Base-by-base conservation (phyloP, 2,113 vertebrate species). In the Bungarus multicinctus region DNA sequence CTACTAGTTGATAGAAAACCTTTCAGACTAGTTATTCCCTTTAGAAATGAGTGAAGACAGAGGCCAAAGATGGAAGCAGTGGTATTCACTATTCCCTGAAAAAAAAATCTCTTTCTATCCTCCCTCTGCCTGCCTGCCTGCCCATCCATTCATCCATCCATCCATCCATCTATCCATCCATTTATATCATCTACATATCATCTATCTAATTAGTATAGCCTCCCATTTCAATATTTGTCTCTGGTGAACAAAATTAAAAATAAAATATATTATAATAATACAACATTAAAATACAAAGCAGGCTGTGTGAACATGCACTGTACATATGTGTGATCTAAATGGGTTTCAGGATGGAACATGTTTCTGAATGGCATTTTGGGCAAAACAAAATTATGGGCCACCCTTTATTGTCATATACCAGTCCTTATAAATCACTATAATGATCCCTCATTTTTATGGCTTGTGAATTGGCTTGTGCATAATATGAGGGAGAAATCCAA, bases 101-200 rank as follows among this genome's bases (percentile, higher is more conserved):
- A 81, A 69, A 30, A 39, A 69, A 69, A 34, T 5, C 27, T 14
- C 9, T 34, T 16, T 69, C 3, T 69, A 12, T 58, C 14, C 11
- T 69, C 7, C 69, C 7, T 3, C 64, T n/a, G 4, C 4, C 20
- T 55, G 5, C 4, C 54, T 23, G 5, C 1, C 60, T 12, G 0
- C 4, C 60, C 12, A 1, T 5, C 27, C n/a, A 0, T 16, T 12
- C 16, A 0, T 16, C 60, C 14, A 1, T 14, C 58, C 8, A 6
- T 57, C 55, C 8, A 5, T 57, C 55, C 7, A 5, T 57, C 55
- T 58, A 3, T 74, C n/a, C 20, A 2, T 18, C 14, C 5, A 34
- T n/a, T 4, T 14, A 4, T 69, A 12, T 69, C 14, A 5, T 81
- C 6, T 22, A 50, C 47, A 50, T 50, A 50, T 50, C 47, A 81